Conservation (phyloP, 2,888 invertebrate species). For the Scaptodrosophila latifasciaeformis region DNA sequence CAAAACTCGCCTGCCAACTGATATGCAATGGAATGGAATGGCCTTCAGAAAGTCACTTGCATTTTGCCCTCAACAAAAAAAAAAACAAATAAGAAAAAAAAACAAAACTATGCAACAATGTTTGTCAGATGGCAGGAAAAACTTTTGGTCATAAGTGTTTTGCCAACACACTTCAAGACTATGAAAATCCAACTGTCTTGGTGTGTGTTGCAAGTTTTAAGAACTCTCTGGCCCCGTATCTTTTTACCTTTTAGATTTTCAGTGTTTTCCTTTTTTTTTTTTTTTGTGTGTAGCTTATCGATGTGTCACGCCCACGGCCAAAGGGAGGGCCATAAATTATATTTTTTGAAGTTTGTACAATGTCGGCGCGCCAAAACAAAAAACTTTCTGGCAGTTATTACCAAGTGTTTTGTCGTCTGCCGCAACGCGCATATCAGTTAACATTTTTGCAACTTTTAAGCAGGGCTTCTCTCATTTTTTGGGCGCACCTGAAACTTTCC, state of each 20-base stretch:
- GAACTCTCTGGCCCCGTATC: not conserved
- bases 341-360: conserved; percentile 64
- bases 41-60: conserved; percentile 44
- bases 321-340: conserved; percentile 68
- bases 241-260: not conserved
- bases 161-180: conserved; percentile 34
- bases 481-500: conserved; percentile 52
- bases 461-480: no score
- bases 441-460: conserved; percentile 63
- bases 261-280: not conserved
- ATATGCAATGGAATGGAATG: conserved; percentile 31
- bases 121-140: conserved; percentile 51
- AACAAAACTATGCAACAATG: conserved; percentile 60
- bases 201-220: no score
- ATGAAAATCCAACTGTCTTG: conserved; percentile 25
- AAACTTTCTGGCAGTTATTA: conserved; percentile 67
- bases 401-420: conserved; percentile 65
- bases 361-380: conserved; percentile 30
- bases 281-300: conserved; percentile 6
- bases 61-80: no score
- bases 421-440: conserved; percentile 56
- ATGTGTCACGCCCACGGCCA: conserved; percentile 50
- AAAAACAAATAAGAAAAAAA: no score
- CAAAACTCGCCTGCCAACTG: conserved; percentile 7
- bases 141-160: conserved; percentile 62